These are phyloP conservation scores for Ethmia dodecea DNA, from an alignment of 2,888 invertebrate species.

Conservation along the genomic window DNA sequence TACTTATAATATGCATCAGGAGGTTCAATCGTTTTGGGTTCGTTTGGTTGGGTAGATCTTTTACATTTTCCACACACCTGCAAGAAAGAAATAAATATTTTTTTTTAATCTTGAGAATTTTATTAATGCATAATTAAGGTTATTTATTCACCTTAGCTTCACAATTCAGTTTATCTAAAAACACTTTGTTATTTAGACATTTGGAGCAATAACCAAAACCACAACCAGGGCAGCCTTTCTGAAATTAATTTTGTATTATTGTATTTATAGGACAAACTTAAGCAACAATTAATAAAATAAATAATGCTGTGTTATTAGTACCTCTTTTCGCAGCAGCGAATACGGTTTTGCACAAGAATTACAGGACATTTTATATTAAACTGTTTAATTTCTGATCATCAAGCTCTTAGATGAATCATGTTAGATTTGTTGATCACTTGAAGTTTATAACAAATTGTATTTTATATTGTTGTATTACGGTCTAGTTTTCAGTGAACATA, in stretches of 20 bases:
- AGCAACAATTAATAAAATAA: neutral
- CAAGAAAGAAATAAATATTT: slow-evolving; percentile 13
- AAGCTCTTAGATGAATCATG: too few relatives aligned
- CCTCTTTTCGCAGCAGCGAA: slow-evolving; percentile 85
- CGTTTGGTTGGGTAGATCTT: slow-evolving; percentile 24
- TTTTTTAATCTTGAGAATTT: neutral
- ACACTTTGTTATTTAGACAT: slow-evolving; percentile 85
- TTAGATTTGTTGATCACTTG: too few relatives aligned
- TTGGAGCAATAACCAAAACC: slow-evolving; percentile 90
- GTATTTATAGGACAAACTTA: neutral
- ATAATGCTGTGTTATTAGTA: slow-evolving; percentile 33
- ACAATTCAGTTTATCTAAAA: slow-evolving; percentile 79
- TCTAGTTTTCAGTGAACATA: too few relatives aligned
- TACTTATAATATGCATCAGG: slow-evolving; percentile 79
- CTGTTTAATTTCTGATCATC: too few relatives aligned
- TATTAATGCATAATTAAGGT: neutral
- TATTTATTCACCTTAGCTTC: slow-evolving; percentile 79
- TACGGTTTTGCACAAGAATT: slow-evolving; percentile 84
- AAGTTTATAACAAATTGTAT: too few relatives aligned
- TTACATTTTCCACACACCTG: slow-evolving; percentile 64
- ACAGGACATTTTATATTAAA: slow-evolving; percentile 87
- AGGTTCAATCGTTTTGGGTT: slow-evolving; percentile 38
- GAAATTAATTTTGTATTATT: slow-evolving; percentile 31
- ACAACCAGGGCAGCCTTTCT: slow-evolving; percentile 91
- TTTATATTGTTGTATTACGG: too few relatives aligned